Conservation (phyloP, 2,113 vertebrate species). For the Oryzias javanicus region DNA sequence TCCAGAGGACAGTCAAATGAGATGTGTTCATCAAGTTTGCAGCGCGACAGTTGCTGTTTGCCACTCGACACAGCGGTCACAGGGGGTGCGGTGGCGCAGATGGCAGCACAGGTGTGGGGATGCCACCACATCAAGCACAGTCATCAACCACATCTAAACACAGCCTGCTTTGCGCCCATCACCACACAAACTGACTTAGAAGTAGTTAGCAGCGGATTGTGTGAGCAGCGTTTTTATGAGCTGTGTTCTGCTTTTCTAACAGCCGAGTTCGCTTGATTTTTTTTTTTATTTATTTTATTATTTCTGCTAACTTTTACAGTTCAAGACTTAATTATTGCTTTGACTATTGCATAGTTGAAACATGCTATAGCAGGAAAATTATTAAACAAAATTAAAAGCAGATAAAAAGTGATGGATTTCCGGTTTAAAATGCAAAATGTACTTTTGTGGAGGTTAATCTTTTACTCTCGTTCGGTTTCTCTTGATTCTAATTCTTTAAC, state of each 20-base stretch:
- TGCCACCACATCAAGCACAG: slow-evolving; percentile 73
- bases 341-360: too few species aligned
- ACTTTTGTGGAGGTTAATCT: too few species aligned
- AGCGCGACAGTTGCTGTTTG: slow-evolving; percentile 53
- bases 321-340: too few species aligned
- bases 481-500: too few species aligned
- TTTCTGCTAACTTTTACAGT: too few species aligned
- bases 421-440: too few species aligned
- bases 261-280: background rate
- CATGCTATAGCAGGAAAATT: too few species aligned
- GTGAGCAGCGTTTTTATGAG: slow-evolving; percentile 5
- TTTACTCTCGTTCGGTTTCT: too few species aligned
- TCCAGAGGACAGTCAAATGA: slow-evolving; percentile 61
- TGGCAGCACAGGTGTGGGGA: slow-evolving; percentile 76
- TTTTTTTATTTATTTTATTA: too few species aligned
- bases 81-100: slow-evolving; percentile 69
- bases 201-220: slow-evolving; percentile 23
- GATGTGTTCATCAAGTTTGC: slow-evolving; percentile 62
- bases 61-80: slow-evolving; percentile 61
- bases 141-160: slow-evolving; percentile 66
- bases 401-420: too few species aligned
- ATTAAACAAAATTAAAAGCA: too few species aligned
- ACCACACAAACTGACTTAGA: slow-evolving; percentile 27
- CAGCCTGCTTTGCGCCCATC: slow-evolving; percentile 44
- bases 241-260: background rate